Conservation (phyloP, 1,140 invertebrate genomes). For the Leptinotarsa defecta region DNA sequence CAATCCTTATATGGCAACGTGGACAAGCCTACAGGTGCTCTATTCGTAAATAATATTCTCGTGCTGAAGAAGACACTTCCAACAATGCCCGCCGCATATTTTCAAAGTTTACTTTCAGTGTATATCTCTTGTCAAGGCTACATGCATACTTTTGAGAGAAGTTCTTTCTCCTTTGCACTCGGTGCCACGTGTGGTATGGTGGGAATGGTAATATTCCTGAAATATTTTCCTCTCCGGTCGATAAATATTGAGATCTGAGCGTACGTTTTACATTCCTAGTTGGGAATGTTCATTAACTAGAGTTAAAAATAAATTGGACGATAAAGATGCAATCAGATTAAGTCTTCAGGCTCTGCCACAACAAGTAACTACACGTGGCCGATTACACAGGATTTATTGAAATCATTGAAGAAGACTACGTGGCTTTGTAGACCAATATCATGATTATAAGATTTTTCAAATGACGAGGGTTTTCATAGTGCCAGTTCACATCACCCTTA, state of each 20-base stretch:
- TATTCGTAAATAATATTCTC: constrained; percentile 27
- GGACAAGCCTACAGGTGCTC: constrained; percentile 13
- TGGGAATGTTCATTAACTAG: constrained; percentile 7
- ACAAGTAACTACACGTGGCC: too few species aligned
- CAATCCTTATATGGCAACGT: constrained; percentile 12
- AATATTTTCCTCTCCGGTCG: too few species aligned
- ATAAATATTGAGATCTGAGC: too few species aligned
- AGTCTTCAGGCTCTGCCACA: too few species aligned
- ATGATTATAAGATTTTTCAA: too few species aligned
- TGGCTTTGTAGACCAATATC: too few species aligned
- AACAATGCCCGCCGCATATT: constrained; percentile 26
- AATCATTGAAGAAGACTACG: too few species aligned
- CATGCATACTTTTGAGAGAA: neutral
- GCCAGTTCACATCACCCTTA: too few species aligned
- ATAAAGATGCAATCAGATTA: neutral
- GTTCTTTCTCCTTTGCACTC: constrained; percentile 2
- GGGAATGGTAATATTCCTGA: neutral
- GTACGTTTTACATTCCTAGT: neutral
- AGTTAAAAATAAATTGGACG: neutral
- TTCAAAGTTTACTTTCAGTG: constrained; percentile 20
- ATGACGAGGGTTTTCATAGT: too few species aligned
- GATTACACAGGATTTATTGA: too few species aligned
- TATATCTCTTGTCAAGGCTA: constrained; percentile 11
- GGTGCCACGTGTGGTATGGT: neutral
- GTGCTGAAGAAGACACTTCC: constrained; percentile 27